phyloP scores from a whole-genome alignment of 2,113 vertebrate genomes.

The Prochilodus magdalenae region DNA sequence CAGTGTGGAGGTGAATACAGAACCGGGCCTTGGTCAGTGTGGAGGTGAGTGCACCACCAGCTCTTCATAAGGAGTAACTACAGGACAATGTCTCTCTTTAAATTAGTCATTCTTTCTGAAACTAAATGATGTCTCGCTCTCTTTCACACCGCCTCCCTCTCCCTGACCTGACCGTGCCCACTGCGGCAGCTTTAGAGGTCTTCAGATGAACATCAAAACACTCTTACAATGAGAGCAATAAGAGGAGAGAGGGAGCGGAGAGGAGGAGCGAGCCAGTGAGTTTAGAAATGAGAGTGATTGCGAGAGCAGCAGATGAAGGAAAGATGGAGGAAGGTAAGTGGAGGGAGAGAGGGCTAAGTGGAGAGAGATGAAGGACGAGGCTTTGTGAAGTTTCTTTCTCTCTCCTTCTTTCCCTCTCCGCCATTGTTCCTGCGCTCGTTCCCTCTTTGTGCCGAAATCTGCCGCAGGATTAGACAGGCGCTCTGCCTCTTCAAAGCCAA shows the following conservation, averaged over 20 bases:
- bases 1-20: too few species aligned
- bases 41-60: too few species aligned
- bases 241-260: neutral
- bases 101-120: too few species aligned
- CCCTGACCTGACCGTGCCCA: neutral
- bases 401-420: constrained; percentile 23
- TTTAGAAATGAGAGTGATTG: too few species aligned
- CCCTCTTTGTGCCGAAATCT: constrained; percentile 69
- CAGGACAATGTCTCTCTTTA: neutral
- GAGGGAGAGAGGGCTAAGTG: neutral
- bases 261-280: constrained; percentile 9
- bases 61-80: neutral
- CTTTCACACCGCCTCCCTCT: neutral
- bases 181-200: too few species aligned
- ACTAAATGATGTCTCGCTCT: neutral
- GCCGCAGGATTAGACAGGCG: constrained; percentile 68
- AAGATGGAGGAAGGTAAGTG: neutral
- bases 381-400: constrained; percentile 55
- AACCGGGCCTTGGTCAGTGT: too few species aligned
- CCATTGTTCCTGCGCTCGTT: constrained; percentile 43
- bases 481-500: constrained; percentile 65
- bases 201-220: too few species aligned
- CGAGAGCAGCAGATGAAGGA: neutral
- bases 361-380: constrained; percentile 24
- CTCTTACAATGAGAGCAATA: neutral